Evolutionary conservation across 2,888 invertebrate species (phyloP), one percentile per base, ranked within the genome.

Genomic region (Megalurothrips usitatus): DNA sequence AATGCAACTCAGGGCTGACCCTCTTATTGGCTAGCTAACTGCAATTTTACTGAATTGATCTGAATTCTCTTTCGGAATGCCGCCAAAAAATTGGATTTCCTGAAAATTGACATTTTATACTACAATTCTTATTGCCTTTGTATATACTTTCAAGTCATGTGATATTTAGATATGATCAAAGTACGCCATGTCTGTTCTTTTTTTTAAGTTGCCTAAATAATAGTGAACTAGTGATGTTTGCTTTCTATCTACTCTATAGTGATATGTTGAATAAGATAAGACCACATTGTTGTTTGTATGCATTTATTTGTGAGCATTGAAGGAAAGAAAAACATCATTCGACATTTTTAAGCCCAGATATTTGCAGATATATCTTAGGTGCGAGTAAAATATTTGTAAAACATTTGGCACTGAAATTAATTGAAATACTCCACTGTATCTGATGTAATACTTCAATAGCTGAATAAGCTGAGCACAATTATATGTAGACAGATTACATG

Each of bases 131-230:
- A 6, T 43, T 43, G 34, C 34, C 34, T 75, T 75, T 75, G 68
- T 75, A 75, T 26, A 75, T 75, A 75, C 6, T 75, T 75, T 23
- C 26, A 75, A 75, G 68, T 75, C 68, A 75, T 75, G 68, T 75
- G 68, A 75, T 75, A 75, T 23, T 75, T 75, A 75, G 68, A 75
- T 75, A 26, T 75, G 68, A 75, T 23, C 26, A 26, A 75, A 75
- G 26, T 26, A 23, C 68, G 68, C 68, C 68, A 75, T 75, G 68
- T 26, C 11, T 68, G 26, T 26, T 58, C 6, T 19, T 19, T 58
- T 58, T 23, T 26, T 75, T 58, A 58, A 58, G 58, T 14, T 58
- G 14, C 52, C 19, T n/a, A 14, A 58, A 14, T 58, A 17, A 43
- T 43, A 43, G 2, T 43, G 34, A 43, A 43, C 34, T 4, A 2